Base-by-base conservation (phyloP, 2,113 vertebrate species). In the Clarias magur region DNA sequence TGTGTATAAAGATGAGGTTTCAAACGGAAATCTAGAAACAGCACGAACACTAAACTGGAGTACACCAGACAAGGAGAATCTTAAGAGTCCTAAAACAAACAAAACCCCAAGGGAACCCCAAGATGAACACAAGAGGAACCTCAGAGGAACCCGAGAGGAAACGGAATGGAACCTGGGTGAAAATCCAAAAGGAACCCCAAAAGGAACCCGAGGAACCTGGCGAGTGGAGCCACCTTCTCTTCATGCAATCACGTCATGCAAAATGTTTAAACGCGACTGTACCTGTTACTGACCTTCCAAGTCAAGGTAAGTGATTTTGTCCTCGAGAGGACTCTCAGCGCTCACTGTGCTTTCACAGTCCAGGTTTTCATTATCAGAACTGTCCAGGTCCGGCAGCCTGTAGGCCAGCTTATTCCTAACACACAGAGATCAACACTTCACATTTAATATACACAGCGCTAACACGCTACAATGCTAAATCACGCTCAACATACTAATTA, bases 211-310 rank as follows among this genome's bases (percentile, higher is more conserved):
- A 19, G 23, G 81, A 9, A 68, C 63, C 82, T 13, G 15, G 78
- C 27, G 53, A 63, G 79, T 56, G 0, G 38, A 79, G 80, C 53
- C 79, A 70, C n/a, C 83, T n/a, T 78, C 27, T n/a, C 65, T 57
- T 30, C 53, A 78, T 70, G 62, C 67, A 34, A 27, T 62, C 23
- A 30, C 0, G 19, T 17, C 60, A 84, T 80, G 53, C 68, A 68
- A 62, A 65, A 25, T 48, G 48, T 48, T 48, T 48, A 62, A 84
- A 85, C 65, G 7, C 0, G 4, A 63, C 54, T 90, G 57, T 88
- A 92, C 96, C 96, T 96, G 93, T 94, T 96, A 98, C 97, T 98
- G 96, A 98, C 97, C 97, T 97, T 97, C 96, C 62, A 91, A 94
- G 86, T 94, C 93, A 86, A 92, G 21, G 89, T 92, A 94, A 17